Conservation (phyloP, 1,140 invertebrate species). For the Campodea augens region DNA sequence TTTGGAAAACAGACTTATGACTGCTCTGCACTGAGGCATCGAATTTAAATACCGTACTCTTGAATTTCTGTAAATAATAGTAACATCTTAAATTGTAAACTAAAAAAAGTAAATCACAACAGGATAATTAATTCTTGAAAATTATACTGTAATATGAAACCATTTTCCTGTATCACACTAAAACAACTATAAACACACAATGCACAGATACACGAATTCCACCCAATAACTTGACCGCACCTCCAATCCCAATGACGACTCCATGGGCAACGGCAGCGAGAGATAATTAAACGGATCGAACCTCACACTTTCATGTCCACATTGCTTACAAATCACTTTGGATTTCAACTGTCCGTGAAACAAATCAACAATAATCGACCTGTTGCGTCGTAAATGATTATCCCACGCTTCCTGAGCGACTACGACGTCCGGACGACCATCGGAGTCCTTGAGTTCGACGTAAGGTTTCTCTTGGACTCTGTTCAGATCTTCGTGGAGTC, state of each 20-base stretch:
- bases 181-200: too few relatives aligned
- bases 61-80: too few relatives aligned
- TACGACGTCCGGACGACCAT: constrained; percentile 49
- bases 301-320: constrained; percentile 56
- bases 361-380: constrained; percentile 69
- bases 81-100: too few relatives aligned
- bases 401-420: constrained; percentile 67
- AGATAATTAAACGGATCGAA: constrained; percentile 80
- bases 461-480: constrained; percentile 45
- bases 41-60: too few relatives aligned
- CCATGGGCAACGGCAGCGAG: constrained; percentile 65
- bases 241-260: constrained; percentile 39
- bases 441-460: constrained; percentile 52
- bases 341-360: constrained; percentile 83
- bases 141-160: too few relatives aligned
- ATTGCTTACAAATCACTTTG: constrained; percentile 55
- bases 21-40: too few relatives aligned
- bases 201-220: too few relatives aligned
- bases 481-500: constrained; percentile 77
- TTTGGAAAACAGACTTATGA: too few relatives aligned
- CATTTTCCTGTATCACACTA: too few relatives aligned
- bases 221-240: too few relatives aligned
- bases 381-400: constrained; percentile 53
- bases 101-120: too few relatives aligned
- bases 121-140: too few relatives aligned